phyloP scores from a whole-genome alignment of 2,797 vertebrate genomes.

The Rhadinocentrus ornatus region DNA sequence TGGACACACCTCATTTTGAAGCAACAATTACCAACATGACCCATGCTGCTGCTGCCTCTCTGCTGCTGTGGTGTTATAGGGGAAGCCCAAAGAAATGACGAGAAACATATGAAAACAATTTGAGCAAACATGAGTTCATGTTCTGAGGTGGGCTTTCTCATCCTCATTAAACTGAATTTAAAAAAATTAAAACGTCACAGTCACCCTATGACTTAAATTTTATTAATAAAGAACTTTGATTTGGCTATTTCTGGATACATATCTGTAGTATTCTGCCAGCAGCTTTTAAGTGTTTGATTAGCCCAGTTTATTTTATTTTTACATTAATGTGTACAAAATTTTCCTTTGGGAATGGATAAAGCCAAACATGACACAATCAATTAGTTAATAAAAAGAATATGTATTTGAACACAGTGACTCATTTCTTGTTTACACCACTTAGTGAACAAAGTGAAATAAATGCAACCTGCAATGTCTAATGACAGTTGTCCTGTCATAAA shows the following conservation, averaged over 20 bases:
- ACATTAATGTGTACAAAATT: constrained; percentile 18
- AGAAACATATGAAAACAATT: constrained; percentile 49
- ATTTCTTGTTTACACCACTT: neutral
- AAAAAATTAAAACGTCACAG: neutral
- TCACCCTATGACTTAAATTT: neutral
- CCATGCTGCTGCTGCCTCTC: constrained; percentile 8
- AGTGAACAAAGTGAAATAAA: neutral
- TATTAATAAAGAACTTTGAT: neutral
- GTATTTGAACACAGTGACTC: neutral
- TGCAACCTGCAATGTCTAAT: neutral
- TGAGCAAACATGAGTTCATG: constrained; percentile 49
- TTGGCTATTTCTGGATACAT: neutral
- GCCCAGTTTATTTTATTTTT: constrained; percentile 1
- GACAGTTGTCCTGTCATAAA: too few species aligned
- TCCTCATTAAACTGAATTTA: constrained; percentile 9
- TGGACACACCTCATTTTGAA: constrained; percentile 43
- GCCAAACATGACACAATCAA: neutral
- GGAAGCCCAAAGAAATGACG: constrained; percentile 54
- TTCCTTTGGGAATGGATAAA: constrained; percentile 1
- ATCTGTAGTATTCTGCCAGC: neutral
- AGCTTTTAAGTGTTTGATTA: neutral
- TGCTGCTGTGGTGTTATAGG: constrained; percentile 34
- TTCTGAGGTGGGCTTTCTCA: constrained; percentile 13
- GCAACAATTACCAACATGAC: constrained; percentile 36
- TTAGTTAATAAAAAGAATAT: neutral